A percentile compares a stretch with the other conserved stretches of the same genome.
phyloP scores from a whole-genome alignment of 2,888 invertebrate species.

The Chymomyza caudatula region DNA sequence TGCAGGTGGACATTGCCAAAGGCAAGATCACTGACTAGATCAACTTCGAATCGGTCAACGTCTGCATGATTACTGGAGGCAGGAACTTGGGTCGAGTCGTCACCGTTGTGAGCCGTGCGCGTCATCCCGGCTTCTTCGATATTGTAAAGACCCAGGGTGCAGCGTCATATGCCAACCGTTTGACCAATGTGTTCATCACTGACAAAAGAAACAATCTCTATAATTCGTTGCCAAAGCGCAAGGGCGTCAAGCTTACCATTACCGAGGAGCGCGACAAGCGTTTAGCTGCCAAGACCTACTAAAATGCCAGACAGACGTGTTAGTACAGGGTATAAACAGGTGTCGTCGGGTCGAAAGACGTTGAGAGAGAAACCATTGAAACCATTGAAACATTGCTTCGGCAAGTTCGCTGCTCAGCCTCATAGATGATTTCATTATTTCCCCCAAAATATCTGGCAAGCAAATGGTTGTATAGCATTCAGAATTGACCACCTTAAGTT shows the following conservation, averaged over 20 bases:
- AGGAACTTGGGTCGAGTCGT: conserved; percentile 97
- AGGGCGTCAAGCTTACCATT: conserved; percentile 97
- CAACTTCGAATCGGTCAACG: conserved; percentile 97
- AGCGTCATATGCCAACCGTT: conserved; percentile 97
- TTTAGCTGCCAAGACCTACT: conserved; percentile 88
- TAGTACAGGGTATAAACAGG: no score
- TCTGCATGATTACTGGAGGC: conserved; percentile 99
- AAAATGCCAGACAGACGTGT: conserved; percentile 45
- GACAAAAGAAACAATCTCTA: conserved; percentile 98
- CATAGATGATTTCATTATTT: no score
- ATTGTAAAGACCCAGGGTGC: no score
- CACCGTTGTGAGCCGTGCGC: conserved; percentile 98
- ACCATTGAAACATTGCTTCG: no score
- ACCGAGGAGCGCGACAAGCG: conserved; percentile 99
- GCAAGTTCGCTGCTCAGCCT: no score
- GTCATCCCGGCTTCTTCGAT: conserved; percentile 97
- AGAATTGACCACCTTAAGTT: no score
- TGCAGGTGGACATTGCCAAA: conserved; percentile 95
- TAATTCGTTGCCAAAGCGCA: conserved; percentile 97
- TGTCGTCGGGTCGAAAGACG: no score
- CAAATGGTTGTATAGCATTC: no score
- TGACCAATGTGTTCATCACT: conserved; percentile 99
- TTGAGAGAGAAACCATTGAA: no score
- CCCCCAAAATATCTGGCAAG: no score
- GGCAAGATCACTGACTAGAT: conserved; percentile 98